Evolutionary conservation across 2,113 vertebrate species (phyloP), one percentile per base, ranked within the genome.

Genomic region (Ranitomeya variabilis): DNA sequence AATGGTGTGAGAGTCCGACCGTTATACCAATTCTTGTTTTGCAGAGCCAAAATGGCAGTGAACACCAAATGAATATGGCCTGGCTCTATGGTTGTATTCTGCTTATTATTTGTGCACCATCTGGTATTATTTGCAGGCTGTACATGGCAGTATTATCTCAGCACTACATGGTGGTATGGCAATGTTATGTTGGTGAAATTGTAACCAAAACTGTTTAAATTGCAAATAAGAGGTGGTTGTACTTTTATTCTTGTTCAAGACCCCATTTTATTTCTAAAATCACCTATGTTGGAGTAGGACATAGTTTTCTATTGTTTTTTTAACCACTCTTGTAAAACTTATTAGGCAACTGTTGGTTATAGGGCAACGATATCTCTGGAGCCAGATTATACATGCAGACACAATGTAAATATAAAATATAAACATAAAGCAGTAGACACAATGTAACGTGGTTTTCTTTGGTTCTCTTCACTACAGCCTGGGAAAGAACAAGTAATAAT

Each of bases 381-480:
- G 77, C 77, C 26, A 15, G 55, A 59, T 13, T 23, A 15, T 55
- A 79, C n/a, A 79, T 80, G 59, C 19, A 76, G 31, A 86, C 54
- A 19, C 7, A 26, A 78, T 64, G 14, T n/a, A 55, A 73, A 11
- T 76, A 79, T 18, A 66, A 55, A 73, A 11, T 76, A 79, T 18
- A 66, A 2, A 15, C 74, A 54, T 60, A 64, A 51, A 54, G 8
- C 7, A 79, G 26, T n/a, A 54, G 19, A 78, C 11, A 78, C 12
- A 86, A 62, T 52, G 21, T 59, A 62, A 81, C 79, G 66, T 55
- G 18, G 26, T 55, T 21, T 55, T 86, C 59, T 86, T 78, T 78
- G 85, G 85, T 54, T 78, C 9, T 78, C 26, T 45, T 64, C 64
- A 37, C 84, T 55, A 52, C 51, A 81, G 37, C 18, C 45, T 19